Conservation (phyloP, 2,797 vertebrate species). For the Chaetodon trifasciatus region DNA sequence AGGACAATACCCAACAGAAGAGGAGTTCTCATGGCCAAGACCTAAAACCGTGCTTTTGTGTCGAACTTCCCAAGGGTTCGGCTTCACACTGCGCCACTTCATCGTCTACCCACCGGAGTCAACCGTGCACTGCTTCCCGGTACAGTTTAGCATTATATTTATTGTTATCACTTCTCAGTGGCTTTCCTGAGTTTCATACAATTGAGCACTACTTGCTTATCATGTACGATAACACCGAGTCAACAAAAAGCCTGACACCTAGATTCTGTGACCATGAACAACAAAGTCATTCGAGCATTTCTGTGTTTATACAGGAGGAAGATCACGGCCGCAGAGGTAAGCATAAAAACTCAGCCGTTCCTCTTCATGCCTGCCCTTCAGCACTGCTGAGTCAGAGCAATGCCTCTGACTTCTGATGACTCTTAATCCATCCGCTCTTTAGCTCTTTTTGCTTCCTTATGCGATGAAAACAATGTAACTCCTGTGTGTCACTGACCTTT, state of each 20-base stretch:
- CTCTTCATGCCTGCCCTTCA: slow-evolving; percentile 31
- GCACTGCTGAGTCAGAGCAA: slow-evolving; percentile 66
- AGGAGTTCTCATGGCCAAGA: slow-evolving; percentile 97
- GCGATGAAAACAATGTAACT: slow-evolving; percentile 61
- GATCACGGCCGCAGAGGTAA: slow-evolving; percentile 84
- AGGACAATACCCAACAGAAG: slow-evolving; percentile 87
- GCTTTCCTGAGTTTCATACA: slow-evolving; percentile 3
- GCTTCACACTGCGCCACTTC: slow-evolving; percentile 98
- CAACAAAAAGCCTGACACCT: slow-evolving; percentile 38
- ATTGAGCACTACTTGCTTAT: slow-evolving; percentile 22
- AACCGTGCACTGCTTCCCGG: slow-evolving; percentile 91
- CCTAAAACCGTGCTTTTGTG: slow-evolving; percentile 91
- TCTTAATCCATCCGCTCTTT: slow-evolving; percentile 64
- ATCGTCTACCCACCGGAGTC: slow-evolving; percentile 99
- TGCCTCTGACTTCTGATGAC: slow-evolving; percentile 67
- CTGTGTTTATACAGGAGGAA: slow-evolving; percentile 80
- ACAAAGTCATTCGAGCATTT: slow-evolving; percentile 49
- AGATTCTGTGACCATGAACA: slow-evolving; percentile 32
- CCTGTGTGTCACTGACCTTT: slow-evolving; percentile 75
- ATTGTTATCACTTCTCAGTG: background rate
- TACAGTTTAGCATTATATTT: slow-evolving; percentile 69
- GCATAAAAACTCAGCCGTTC: slow-evolving; percentile 53
- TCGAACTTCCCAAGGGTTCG: slow-evolving; percentile 94
- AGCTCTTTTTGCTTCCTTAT: slow-evolving; percentile 67
- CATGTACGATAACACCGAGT: slow-evolving; percentile 17